Evolutionary conservation across 2,888 invertebrate genomes (phyloP).

Genomic region (Theretra japonica): DNA sequence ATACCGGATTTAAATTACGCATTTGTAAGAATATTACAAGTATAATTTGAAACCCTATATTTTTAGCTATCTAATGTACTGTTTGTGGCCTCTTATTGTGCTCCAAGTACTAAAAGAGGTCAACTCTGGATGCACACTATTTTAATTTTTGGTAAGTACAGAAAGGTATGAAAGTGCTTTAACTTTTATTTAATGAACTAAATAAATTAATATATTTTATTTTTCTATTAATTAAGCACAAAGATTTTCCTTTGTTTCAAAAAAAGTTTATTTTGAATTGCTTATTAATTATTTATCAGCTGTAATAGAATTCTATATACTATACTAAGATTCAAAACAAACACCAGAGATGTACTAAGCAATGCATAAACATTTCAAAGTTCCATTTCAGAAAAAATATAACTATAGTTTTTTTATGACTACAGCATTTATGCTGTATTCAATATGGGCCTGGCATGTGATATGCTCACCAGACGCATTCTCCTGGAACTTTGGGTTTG

Average conservation of each 20-base stretch:
- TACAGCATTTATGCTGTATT: slow-evolving; percentile 91
- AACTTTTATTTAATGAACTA: background rate
- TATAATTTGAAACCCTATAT: slow-evolving; percentile 46
- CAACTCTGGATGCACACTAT: slow-evolving; percentile 93
- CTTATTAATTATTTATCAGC: no score
- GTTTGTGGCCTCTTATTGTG: slow-evolving; percentile 91
- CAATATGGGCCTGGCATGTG: slow-evolving; percentile 95
- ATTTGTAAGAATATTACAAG: no score
- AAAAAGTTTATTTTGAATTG: no score
- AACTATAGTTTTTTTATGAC: background rate
- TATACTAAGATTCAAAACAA: no score
- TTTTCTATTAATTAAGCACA: background rate
- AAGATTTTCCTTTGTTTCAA: no score
- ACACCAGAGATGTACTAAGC: no score
- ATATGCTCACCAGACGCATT: slow-evolving; percentile 95
- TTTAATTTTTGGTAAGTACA: slow-evolving; percentile 88
- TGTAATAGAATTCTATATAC: no score
- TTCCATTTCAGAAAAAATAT: background rate
- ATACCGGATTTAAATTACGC: background rate
- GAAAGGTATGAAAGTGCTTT: slow-evolving; percentile 9
- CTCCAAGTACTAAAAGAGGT: slow-evolving; percentile 91
- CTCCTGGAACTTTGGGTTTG: slow-evolving; percentile 94
- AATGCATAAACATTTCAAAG: background rate
- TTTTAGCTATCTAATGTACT: slow-evolving; percentile 91
- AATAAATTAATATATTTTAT: no score